Base-by-base conservation (phyloP, 2,797 vertebrate species). In the Schizopygopsis pylzovi region DNA sequence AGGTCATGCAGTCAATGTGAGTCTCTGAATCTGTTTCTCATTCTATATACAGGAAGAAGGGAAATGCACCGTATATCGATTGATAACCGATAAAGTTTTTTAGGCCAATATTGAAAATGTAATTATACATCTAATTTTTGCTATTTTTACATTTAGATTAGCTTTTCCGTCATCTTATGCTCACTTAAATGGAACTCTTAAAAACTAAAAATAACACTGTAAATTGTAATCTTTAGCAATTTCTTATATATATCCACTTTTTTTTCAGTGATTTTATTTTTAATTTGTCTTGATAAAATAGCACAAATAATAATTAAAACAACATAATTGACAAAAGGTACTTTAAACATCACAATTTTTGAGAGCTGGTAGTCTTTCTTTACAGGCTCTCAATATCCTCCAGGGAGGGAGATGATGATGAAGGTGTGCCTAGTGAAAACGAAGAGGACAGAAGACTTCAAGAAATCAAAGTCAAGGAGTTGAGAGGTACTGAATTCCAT, bases 381-480 rank as follows among this genome's bases (percentile, higher is more conserved):
- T 11, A 73, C 6, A 45, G 70, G 20, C 63, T 25, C 16, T 37
- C 65, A 13, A 41, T 72, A 78, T 73, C 20, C 77, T 22, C 65
- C 90, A 99, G 98, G 94, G 96, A 97, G 88, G 96, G 96, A 89
- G 97, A 98, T 20, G 97, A 98, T 87, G 98, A 98, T 2, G 97
- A 99, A 92, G 97, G 97, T 33, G 94, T 98, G 52, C 98, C 97
- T 1, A 98, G 96, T 79, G 98, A 99, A 89, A 97, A 95, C 0
- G 98, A 99, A 76, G 97, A 98, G 87, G 98, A 99, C 86, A 95
- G 96, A 90, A 96, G 93, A 79, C 91, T 96, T 87, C 89, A 96
- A 0, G 97, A 98, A 49, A 94, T 89, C 0, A 96, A 95, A 94
- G 92, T 96, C 52, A 96, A 94, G 90, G 98, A 96, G 86, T 90